phyloP scores from a whole-genome alignment of 2,113 vertebrate species.

The Platichthys flesus region DNA sequence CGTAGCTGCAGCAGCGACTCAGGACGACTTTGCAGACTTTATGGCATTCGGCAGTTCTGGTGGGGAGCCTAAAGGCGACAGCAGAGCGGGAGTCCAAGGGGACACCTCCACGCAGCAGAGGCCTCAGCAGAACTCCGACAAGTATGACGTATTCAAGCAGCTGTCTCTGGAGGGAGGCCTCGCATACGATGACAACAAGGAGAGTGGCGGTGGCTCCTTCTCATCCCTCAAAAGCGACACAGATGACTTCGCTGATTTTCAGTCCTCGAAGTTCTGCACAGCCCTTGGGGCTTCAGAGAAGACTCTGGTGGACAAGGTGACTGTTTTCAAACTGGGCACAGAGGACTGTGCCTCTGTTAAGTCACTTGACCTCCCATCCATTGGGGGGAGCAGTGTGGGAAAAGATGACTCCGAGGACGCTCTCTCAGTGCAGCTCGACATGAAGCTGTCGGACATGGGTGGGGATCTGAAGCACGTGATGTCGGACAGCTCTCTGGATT shows the following conservation, averaged over 20 bases:
- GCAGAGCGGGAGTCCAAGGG: conserved; percentile 71
- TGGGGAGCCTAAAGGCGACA: conserved; percentile 77
- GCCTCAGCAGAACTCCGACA: conserved; percentile 80
- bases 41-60: conserved; percentile 90
- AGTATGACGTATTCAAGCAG: conserved; percentile 93
- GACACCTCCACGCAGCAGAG: conserved; percentile 49
- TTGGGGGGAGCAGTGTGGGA: conserved; percentile 95
- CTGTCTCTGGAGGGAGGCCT: conserved; percentile 89
- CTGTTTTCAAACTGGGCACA: conserved; percentile 93
- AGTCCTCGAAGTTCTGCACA: conserved; percentile 91
- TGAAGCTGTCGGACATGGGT: conserved; percentile 96
- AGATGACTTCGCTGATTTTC: conserved; percentile 95
- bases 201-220: conserved; percentile 79
- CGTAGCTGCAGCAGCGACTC: conserved; percentile 66
- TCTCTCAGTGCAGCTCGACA: conserved; percentile 97
- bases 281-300: conserved; percentile 85
- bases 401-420: conserved; percentile 98
- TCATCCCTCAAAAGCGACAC: conserved; percentile 84
- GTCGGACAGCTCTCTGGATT: conserved; percentile 99
- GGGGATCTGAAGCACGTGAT: conserved; percentile 99
- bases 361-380: conserved; percentile 97
- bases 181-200: conserved; percentile 88
- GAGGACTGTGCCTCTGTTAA: conserved; percentile 97
- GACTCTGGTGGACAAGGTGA: conserved; percentile 91
- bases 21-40: conserved; percentile 98